Evolutionary conservation across 2,113 vertebrate species (phyloP), one percentile per base, ranked within the genome.

Genomic region (Murina feae): DNA sequence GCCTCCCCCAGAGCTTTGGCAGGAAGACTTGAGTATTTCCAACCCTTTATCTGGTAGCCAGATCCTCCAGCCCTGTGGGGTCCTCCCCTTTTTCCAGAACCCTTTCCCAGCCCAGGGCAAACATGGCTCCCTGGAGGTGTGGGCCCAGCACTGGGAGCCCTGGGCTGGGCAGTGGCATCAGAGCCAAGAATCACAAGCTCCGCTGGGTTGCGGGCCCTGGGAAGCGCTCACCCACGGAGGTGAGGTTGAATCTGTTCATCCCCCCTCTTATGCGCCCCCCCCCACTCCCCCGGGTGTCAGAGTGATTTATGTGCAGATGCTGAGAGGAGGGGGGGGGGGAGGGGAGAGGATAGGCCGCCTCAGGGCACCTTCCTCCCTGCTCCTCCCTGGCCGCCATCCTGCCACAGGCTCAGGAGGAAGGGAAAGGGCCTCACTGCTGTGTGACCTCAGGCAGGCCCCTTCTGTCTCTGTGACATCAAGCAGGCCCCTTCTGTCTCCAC

Each of bases 291-390:
- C 2, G 3, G 13, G 2, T 80, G 82, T 91, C 96, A 96, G 88
- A 95, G 95, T 96, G 94, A 95, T 96, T 97, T 94, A 96, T 89
- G 96, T 92, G 82, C 60, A 89, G 97, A 89, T 89, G 84, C 60
- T 35, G 47, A 93, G 95, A n/a, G 37, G 92, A 88, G 35, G 93
- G 60, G 76, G 81, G 66, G 78, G 51, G 74, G 89, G 71, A 92
- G n/a, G n/a, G n/a, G n/a, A n/a, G n/a, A n/a, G 69, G 71, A 92
- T 4, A 74, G 30, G n/a, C 76, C 44, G 16, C 49, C 69, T 71
- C 9, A 0, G 63, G 55, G 32, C 72, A 12, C 0, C 1, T 32
- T 32, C 47, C 35, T 18, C n/a, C 71, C 17, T 35, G 1, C 42
- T 66, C 90, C 49, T n/a, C 42, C 1, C 18, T 32, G 16, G 4